A percentile compares a stretch with the other conserved stretches of the same genome.
Evolutionary conservation across 2,888 invertebrate genomes (phyloP).

Genomic region (Chrysolina oricalcia): DNA sequence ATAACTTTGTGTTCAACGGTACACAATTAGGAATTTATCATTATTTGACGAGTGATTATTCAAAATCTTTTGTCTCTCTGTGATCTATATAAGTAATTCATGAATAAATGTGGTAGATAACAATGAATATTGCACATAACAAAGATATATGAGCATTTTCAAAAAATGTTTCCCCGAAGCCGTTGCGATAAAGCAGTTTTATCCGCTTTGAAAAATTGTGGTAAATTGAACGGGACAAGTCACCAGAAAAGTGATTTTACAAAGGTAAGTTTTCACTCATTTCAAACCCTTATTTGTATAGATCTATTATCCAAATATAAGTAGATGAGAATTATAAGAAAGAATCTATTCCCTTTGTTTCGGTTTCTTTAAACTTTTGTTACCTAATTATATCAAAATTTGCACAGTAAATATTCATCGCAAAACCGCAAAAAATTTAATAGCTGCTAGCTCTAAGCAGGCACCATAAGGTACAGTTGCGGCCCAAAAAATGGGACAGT

Average conservation of each 20-base stretch:
- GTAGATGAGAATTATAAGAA: too few species aligned
- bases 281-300: too few species aligned
- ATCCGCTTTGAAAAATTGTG: not conserved
- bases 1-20: not conserved
- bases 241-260: not conserved
- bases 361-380: too few species aligned
- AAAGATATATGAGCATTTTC: not conserved
- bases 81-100: not conserved
- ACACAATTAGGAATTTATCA: not conserved
- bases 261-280: not conserved
- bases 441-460: too few species aligned
- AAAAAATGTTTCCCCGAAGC: not conserved
- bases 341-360: too few species aligned
- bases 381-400: too few species aligned
- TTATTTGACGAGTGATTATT: constrained; percentile 14
- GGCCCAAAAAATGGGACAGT: too few species aligned
- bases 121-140: not conserved
- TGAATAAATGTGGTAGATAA: constrained; percentile 1
- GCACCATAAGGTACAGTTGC: too few species aligned
- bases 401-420: too few species aligned
- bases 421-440: too few species aligned
- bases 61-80: not conserved
- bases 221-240: not conserved
- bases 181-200: not conserved
- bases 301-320: too few species aligned